Evolutionary conservation across 1,140 invertebrate genomes (phyloP).

Genomic region (Anoplolepis gracilipes): DNA sequence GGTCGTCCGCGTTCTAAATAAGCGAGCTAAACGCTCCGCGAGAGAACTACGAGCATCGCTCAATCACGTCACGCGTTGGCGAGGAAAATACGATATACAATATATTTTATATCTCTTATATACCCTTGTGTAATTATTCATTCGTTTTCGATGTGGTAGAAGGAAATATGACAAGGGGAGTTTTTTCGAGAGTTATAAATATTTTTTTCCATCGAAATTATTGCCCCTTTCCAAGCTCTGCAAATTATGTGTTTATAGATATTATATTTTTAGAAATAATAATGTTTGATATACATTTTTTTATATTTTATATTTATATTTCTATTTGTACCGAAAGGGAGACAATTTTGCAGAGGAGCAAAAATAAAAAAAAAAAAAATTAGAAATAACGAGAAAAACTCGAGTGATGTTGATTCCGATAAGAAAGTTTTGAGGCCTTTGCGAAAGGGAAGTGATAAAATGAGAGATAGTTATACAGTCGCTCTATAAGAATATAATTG

Average conservation of each 20-base stretch:
- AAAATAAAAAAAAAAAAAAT: constrained; percentile 10
- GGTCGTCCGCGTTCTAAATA: constrained; percentile 31
- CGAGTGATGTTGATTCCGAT: not conserved
- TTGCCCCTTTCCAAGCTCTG: not conserved
- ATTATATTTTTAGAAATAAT: not conserved
- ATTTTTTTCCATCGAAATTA: constrained; percentile 4
- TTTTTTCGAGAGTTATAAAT: not conserved
- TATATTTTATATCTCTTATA: constrained; percentile 41
- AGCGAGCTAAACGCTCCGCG: constrained; percentile 40
- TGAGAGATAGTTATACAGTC: not conserved
- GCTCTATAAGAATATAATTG: constrained; percentile 14
- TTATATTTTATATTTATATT: not conserved
- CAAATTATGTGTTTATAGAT: not conserved
- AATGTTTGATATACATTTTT: not conserved
- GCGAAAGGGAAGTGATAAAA: not conserved
- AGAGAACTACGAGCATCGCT: constrained; percentile 31
- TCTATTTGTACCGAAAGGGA: not conserved
- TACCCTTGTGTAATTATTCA: constrained; percentile 40
- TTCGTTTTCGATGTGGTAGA: constrained; percentile 3
- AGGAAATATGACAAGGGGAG: not conserved
- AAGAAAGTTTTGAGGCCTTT: not conserved
- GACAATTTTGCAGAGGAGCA: not conserved
- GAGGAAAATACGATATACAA: constrained; percentile 44
- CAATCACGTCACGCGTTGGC: constrained; percentile 34
- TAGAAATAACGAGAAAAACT: not conserved